A percentile compares a stretch with the other conserved stretches of the same genome.
These are phyloP conservation scores for Callithrix jacchus DNA, from an alignment of 2,113 vertebrate genomes.

Conservation along the genomic window DNA sequence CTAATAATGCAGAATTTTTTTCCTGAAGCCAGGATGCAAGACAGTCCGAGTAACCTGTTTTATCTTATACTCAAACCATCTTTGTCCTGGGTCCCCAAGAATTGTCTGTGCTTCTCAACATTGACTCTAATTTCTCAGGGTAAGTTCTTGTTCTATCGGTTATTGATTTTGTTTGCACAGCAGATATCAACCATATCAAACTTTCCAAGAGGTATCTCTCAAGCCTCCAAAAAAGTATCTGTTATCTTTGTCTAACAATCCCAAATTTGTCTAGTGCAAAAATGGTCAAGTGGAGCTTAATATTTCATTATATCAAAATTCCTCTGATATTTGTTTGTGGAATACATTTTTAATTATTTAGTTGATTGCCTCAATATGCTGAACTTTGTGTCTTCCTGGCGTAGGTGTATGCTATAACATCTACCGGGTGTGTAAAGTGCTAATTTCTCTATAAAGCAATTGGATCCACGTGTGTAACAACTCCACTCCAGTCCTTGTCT, in stretches of 20 bases:
- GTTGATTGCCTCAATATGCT: accelerated
- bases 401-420: neutral
- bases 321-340: neutral
- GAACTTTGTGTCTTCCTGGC: neutral
- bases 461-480: accelerated
- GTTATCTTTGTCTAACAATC: neutral
- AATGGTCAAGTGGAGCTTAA: neutral
- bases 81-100: neutral
- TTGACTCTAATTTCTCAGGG: neutral
- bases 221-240: neutral
- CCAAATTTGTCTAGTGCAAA: neutral
- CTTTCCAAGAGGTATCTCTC: neutral
- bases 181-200: neutral
- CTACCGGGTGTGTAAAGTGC: accelerated
- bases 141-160: neutral
- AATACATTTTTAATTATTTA: neutral
- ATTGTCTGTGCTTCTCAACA: neutral
- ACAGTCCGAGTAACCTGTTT: neutral
- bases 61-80: neutral
- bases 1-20: neutral
- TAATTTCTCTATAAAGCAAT: neutral
- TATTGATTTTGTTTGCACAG: neutral
- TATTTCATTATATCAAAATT: neutral
- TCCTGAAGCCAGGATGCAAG: neutral
- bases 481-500: too few species aligned